Evolutionary conservation across 1,140 invertebrate genomes (phyloP).

Genomic region (Spodoptera frugiperda): DNA sequence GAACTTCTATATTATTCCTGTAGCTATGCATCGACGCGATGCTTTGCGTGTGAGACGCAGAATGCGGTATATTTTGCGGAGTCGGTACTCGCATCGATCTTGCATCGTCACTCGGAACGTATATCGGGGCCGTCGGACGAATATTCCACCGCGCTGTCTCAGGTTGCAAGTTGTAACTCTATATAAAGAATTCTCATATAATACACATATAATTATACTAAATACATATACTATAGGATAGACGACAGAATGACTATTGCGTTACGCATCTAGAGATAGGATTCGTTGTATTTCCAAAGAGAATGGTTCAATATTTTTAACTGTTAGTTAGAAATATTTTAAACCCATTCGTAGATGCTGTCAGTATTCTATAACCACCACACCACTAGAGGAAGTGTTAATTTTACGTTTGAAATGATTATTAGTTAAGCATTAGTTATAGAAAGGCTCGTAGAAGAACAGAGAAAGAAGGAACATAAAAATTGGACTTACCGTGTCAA

Average conservation of each 20-base stretch:
- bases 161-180: conserved; percentile 84
- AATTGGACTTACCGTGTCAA: conserved; percentile 70
- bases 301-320: conserved; percentile 61
- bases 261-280: conserved; percentile 84
- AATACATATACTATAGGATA: conserved; percentile 57
- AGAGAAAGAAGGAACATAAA: conserved; percentile 63
- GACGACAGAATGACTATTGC: conserved; percentile 49
- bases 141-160: conserved; percentile 75
- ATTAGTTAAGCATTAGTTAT: conserved; percentile 79
- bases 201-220: conserved; percentile 61
- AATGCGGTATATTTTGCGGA: conserved; percentile 80
- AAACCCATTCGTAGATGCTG: conserved; percentile 61
- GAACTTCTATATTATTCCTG: conserved; percentile 83
- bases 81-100: conserved; percentile 66
- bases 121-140: conserved; percentile 79
- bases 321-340: conserved; percentile 53
- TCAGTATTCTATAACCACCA: conserved; percentile 75
- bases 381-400: conserved; percentile 73
- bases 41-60: conserved; percentile 79
- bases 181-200: conserved; percentile 64
- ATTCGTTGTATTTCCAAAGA: conserved; percentile 65
- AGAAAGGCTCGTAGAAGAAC: conserved; percentile 52
- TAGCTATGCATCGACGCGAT: conserved; percentile 85
- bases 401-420: conserved; percentile 54
- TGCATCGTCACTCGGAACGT: conserved; percentile 79